phyloP scores from a whole-genome alignment of 2,797 vertebrate genomes.

The Merluccius polli region DNA sequence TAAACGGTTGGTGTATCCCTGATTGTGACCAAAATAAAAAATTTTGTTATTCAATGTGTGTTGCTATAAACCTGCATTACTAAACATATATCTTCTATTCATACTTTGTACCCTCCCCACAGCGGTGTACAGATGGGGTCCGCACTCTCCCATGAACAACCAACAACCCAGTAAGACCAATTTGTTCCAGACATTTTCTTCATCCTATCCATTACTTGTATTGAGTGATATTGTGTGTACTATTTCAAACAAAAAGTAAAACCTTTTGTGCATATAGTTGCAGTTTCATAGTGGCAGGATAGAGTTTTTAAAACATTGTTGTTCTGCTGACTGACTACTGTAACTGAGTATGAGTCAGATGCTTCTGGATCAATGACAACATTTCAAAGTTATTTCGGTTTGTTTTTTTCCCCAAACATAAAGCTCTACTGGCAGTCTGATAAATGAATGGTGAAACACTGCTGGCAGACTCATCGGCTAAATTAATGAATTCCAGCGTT shows the following conservation, averaged over 20 bases:
- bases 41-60: not conserved
- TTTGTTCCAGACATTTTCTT: not conserved
- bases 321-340: not conserved
- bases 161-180: not conserved
- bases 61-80: not conserved
- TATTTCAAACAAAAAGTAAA: not conserved
- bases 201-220: not conserved
- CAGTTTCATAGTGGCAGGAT: no score
- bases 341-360: not conserved
- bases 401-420: not conserved
- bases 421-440: not conserved
- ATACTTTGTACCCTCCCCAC: not conserved
- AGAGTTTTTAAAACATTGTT: not conserved
- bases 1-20: no score
- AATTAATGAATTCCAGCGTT: not conserved
- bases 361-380: not conserved
- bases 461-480: not conserved
- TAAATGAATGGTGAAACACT: not conserved
- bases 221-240: not conserved
- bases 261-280: not conserved
- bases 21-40: no score
- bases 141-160: not conserved
- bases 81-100: not conserved
- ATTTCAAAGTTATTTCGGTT: not conserved
- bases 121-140: not conserved